Base-by-base conservation (phyloP, 2,113 vertebrate genomes). In the Petroica traversi region DNA sequence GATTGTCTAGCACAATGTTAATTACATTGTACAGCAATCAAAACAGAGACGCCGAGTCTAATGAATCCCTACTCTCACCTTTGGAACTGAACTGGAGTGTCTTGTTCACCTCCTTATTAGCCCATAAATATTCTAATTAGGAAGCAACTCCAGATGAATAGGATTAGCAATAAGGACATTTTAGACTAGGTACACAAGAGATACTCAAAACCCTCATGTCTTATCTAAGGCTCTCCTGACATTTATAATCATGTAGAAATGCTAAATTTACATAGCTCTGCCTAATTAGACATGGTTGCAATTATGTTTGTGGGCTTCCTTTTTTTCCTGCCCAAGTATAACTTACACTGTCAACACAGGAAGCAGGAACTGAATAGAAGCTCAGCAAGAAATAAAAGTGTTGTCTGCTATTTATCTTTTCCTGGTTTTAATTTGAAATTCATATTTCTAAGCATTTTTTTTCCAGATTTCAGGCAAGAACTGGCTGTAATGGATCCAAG, bases 81-180 rank as follows among this genome's bases (percentile, higher is more conserved):
- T 97, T 97, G 89, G 95, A 97, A 95, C 96, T 94, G 97, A 98
- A 94, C 92, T 92, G 86, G 95, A 97, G 95, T 92, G 95, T 97
- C 96, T 93, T 87, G 95, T 95, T 98, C 98, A 98, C 97, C 98
- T 98, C 95, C 97, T 98, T 98, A 98, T 99, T 98, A 98, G 98
- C 92, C 97, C 97, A 98, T 98, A 98, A 98, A 98, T 98, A 98
- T 98, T 98, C 98, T 97, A 98, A 99, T 99, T 98, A 99, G 98
- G 94, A 97, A 94, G 92, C 91, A 90, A 92, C 95, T 97, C 92
- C 75, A 97, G 98, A 97, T 96, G 97, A 98, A 96, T 93, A 95
- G 97, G 97, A 97, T 98, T 96, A 98, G 96, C 92, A 95, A 87
- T 94, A 89, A 97, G 95, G 97, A 97, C 90, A 62, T 92, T 96